Evolutionary conservation across 2,888 invertebrate genomes (phyloP).

Genomic region (Brachyptera putata): DNA sequence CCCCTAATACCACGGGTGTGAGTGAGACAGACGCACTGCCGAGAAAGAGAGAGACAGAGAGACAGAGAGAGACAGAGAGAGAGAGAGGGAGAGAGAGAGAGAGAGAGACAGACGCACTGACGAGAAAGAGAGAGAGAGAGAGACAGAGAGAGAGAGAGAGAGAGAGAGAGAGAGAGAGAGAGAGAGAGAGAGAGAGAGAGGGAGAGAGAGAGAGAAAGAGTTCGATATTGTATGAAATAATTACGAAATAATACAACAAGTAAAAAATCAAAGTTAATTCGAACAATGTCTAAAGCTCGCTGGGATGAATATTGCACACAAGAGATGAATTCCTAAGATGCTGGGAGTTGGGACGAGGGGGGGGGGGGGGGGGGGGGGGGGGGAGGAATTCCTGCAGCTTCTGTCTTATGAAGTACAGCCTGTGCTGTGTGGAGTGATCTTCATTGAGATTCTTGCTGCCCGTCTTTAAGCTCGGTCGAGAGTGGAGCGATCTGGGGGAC

Average conservation of each 20-base stretch:
- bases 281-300: conserved; percentile 16
- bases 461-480: no score
- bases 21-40: background rate
- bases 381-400: conserved; percentile 6
- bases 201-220: background rate
- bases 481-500: no score
- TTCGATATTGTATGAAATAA: conserved; percentile 15
- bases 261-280: conserved; percentile 20
- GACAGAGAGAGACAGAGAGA: background rate
- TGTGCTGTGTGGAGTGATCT: conserved; percentile 1
- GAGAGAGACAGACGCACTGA: background rate
- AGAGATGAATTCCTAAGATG: conserved; percentile 11
- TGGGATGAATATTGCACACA: background rate
- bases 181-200: background rate
- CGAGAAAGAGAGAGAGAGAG: background rate
- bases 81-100: background rate
- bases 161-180: background rate
- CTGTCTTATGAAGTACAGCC: conserved; percentile 2
- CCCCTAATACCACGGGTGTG: no score
- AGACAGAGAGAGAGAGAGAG: background rate
- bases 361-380: background rate
- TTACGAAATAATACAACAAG: conserved; percentile 1
- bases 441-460: no score
- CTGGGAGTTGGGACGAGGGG: background rate
- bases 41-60: background rate